These are phyloP conservation scores for Lochmaea crataegi DNA, from an alignment of 2,888 invertebrate genomes.

Conservation along the genomic window DNA sequence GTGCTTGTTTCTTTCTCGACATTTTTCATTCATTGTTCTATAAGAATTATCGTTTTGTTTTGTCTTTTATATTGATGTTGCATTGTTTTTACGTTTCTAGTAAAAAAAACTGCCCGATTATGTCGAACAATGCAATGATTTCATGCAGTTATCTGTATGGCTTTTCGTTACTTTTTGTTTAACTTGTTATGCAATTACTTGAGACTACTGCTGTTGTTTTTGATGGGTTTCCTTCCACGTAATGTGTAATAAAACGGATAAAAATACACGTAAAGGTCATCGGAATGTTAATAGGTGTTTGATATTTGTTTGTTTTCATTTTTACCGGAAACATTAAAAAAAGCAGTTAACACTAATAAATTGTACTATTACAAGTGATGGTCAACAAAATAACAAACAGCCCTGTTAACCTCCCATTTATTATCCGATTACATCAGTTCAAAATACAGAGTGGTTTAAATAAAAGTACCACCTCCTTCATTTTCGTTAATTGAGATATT, in stretches of 20 bases:
- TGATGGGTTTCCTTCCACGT: slow-evolving; percentile 15
- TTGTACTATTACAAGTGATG: no score
- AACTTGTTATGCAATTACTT: slow-evolving; percentile 26
- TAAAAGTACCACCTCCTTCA: no score
- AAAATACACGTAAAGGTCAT: slow-evolving; percentile 19
- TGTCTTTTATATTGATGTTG: slow-evolving; percentile 33
- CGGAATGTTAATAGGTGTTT: slow-evolving; percentile 4
- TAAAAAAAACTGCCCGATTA: slow-evolving; percentile 24
- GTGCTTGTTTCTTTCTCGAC: slow-evolving; percentile 9
- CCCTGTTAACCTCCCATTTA: no score
- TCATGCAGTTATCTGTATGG: slow-evolving; percentile 18
- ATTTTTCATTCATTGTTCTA: slow-evolving; percentile 36
- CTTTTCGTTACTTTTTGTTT: slow-evolving; percentile 13
- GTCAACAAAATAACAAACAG: no score
- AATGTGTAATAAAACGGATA: neutral
- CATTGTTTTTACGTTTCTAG: slow-evolving; percentile 29
- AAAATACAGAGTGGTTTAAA: no score
- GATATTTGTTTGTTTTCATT: neutral
- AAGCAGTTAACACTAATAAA: neutral
- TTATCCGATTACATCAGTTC: no score
- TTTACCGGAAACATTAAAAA: neutral
- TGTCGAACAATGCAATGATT: slow-evolving; percentile 35
- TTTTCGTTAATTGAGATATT: no score
- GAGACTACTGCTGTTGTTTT: slow-evolving; percentile 3
- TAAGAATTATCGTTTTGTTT: slow-evolving; percentile 37